Evolutionary conservation across 92 coral and sea anemone genomes (phyloP).

Genomic region (Plumapathes pennacea): DNA sequence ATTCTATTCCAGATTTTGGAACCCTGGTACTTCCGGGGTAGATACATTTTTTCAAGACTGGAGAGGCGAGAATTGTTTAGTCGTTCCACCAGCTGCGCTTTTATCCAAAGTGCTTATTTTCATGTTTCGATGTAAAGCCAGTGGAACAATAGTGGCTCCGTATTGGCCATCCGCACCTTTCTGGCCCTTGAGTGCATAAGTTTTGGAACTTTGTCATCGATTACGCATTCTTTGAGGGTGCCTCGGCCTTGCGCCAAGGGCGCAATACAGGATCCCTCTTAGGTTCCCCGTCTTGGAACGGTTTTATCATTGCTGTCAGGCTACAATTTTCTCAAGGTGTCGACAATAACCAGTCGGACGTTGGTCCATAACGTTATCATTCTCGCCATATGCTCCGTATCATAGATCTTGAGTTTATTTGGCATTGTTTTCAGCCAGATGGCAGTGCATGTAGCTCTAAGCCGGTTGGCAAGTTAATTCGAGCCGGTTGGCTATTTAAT

Average conservation of each 20-base stretch:
- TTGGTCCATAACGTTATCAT: too few species aligned
- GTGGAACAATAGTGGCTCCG: slow-evolving; percentile 38
- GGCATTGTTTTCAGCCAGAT: background rate
- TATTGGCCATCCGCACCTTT: slow-evolving; percentile 49
- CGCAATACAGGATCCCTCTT: slow-evolving; percentile 23
- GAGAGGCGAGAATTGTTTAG: slow-evolving; percentile 9
- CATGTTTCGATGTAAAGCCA: slow-evolving; percentile 7
- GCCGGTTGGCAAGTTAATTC: slow-evolving; percentile 2
- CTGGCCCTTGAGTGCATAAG: slow-evolving; percentile 28
- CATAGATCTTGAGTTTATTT: too few species aligned
- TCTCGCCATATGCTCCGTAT: too few species aligned
- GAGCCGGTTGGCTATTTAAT: too few species aligned
- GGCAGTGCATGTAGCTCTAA: slow-evolving; percentile 1
- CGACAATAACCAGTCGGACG: background rate
- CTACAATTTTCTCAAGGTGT: slow-evolving; percentile 1
- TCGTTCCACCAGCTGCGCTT: slow-evolving; percentile 23
- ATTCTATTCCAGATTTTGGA: slow-evolving; percentile 48
- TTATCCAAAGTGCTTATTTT: slow-evolving; percentile 12
- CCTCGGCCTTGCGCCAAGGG: slow-evolving; percentile 11
- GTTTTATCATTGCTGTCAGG: slow-evolving; percentile 5
- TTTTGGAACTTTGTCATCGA: background rate
- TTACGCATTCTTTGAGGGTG: slow-evolving; percentile 1
- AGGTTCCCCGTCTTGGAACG: slow-evolving; percentile 26
- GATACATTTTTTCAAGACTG: slow-evolving; percentile 19
- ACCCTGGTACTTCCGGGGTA: slow-evolving; percentile 28